Base-by-base conservation (phyloP, 2,113 vertebrate species). In the Prietella phreatophila region DNA sequence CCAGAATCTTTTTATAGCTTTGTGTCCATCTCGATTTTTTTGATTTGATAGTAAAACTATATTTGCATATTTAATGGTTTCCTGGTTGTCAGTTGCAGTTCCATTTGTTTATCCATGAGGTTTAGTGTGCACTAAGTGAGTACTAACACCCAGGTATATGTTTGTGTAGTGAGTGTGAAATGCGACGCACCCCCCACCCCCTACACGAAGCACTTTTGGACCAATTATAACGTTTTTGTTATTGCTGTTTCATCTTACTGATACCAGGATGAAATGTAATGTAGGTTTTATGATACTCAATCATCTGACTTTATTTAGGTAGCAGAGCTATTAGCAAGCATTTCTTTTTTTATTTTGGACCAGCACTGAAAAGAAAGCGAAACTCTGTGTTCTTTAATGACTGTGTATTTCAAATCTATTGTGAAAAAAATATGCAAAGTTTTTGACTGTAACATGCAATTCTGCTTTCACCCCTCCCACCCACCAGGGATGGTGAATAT, bases 181-280 rank as follows among this genome's bases (percentile, higher is more conserved):
- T 15, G 19, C 25, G 30, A 85, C 47, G 7, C 50, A 8, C 47
- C n/a, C 76, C n/a, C 1, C 15, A 15, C 17, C 78, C 27, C 13
- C 33, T 22, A 82, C 85, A 79, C 20, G 17, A 79, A 89, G 90
- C 88, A 89, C 90, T 90, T 90, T 87, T 85, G 83, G 78, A 75
- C 27, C 13, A 53, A 75, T 84, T 78, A 55, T 47, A 89, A 81
- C 58, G 67, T 69, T 13, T 83, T 25, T 50, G 13, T 86, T 22
- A 55, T 39, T 1, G 33, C 5, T 25, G 17, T 65, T 78, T 60
- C 50, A 83, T 82, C 63, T 33, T 69, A 15, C 25, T 19, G 19
- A 53, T 39, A 65, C 53, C 61, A 42, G 82, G 61, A 39, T 80
- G 73, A 55, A 19, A 47, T 81, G 8, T 25, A 65, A 58, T 15